phyloP scores from a whole-genome alignment of 1,140 invertebrate species.

The Asbolus verrucosus region DNA sequence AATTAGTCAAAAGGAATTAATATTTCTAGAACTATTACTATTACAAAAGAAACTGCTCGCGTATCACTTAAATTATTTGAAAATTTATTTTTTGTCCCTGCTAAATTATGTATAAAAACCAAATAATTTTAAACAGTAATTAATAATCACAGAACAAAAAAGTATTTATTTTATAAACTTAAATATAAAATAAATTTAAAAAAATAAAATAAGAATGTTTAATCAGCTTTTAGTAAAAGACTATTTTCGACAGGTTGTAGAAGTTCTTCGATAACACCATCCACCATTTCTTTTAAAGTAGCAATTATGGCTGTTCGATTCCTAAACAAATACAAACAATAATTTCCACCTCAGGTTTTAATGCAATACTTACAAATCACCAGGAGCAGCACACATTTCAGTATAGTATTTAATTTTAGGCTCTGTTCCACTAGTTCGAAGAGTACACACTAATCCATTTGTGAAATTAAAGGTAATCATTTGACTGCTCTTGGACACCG shows the following conservation, averaged over 20 bases:
- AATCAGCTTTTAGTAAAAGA: conserved; percentile 67
- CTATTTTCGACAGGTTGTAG: conserved; percentile 82
- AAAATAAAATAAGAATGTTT: too few relatives aligned
- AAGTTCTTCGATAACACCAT: conserved; percentile 82
- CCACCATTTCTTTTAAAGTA: conserved; percentile 81
- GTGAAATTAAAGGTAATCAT: conserved; percentile 98
- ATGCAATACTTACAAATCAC: conserved; percentile 69
- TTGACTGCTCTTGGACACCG: conserved; percentile 81
- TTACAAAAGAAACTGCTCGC: too few relatives aligned
- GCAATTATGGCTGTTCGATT: conserved; percentile 73
- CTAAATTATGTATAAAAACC: too few relatives aligned
- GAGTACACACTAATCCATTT: conserved; percentile 87
- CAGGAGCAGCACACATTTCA: conserved; percentile 82
- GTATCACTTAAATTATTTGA: too few relatives aligned
- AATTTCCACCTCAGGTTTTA: background rate
- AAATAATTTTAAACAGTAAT: too few relatives aligned
- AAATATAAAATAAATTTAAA: too few relatives aligned
- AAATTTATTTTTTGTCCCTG: too few relatives aligned
- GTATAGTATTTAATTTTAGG: conserved; percentile 99
- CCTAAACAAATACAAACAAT: conserved; percentile 69
- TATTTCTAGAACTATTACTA: too few relatives aligned
- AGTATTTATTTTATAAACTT: too few relatives aligned
- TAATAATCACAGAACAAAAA: too few relatives aligned
- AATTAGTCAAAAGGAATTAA: too few relatives aligned
- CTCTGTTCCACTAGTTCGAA: conserved; percentile 98